A percentile compares a stretch with the other conserved stretches of the same genome.
These are phyloP conservation scores for Pachydiplax longipennis DNA, from an alignment of 2,888 invertebrate genomes.

Conservation along the genomic window DNA sequence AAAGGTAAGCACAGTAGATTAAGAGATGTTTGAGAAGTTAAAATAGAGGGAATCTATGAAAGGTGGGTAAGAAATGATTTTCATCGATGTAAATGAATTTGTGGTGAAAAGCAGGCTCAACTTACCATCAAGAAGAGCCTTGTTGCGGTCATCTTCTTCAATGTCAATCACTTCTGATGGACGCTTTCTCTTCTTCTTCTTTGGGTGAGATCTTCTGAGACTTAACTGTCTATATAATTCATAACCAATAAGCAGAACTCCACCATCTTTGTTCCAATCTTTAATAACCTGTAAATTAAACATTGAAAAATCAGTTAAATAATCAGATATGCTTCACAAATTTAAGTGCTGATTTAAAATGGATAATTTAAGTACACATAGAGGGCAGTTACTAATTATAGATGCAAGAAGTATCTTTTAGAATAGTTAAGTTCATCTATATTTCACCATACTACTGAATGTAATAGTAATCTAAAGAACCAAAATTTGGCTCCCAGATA, in stretches of 20 bases:
- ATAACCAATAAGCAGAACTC: conserved; percentile 95
- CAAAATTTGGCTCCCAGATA: too few species aligned
- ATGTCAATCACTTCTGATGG: conserved; percentile 56
- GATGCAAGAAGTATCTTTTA: too few species aligned
- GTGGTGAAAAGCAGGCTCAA: neutral
- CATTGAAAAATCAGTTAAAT: too few species aligned
- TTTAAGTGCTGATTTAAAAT: neutral
- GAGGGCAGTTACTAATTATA: too few species aligned
- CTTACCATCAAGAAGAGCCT: conserved; percentile 74
- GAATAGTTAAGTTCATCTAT: too few species aligned
- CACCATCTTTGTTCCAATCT: conserved; percentile 88
- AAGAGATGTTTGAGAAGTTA: too few species aligned
- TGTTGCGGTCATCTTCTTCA: conserved; percentile 67
- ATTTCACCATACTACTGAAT: too few species aligned
- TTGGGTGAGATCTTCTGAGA: conserved; percentile 73
- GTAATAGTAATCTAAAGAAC: too few species aligned
- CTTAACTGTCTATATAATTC: conserved; percentile 93
- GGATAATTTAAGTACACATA: too few species aligned
- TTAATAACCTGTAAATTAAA: conserved; percentile 58
- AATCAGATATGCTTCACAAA: neutral
- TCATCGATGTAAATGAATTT: neutral
- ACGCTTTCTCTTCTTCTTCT: conserved; percentile 67
- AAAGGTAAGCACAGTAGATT: neutral
- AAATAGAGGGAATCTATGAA: too few species aligned
- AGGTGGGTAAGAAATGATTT: too few species aligned